Base-by-base conservation (phyloP, 2,797 vertebrate genomes). In the Pangasius larnaudii region DNA sequence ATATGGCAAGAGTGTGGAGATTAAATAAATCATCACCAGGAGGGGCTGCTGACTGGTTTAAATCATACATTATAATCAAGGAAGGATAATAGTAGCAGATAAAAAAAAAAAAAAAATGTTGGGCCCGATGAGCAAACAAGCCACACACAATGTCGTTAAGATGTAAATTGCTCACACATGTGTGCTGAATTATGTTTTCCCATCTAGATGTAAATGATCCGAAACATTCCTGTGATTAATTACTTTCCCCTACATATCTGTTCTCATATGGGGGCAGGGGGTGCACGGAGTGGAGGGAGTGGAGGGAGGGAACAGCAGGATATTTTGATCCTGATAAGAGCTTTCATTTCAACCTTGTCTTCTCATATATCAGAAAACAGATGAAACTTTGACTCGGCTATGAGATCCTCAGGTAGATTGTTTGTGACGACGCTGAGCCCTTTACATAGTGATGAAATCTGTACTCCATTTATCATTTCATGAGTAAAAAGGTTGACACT, bases 381-480 rank as follows among this genome's bases (percentile, higher is more conserved):
- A 84, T 87, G 61, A 65, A 86, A 65, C 78, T 79, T 53, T 30
- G 7, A 71, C 82, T 81, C 59, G 4, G 65, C 49, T 86, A 22
- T 81, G 51, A 49, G 78, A 56, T 86, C 56, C 39, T 74, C 78
- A 59, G 84, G 63, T 88, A 51, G 83, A 81, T 83, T 87, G 59
- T 86, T 83, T 59, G 61, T 59, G 65, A 87, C 71, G 42, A 86
- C 30, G 56, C 86, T 65, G 24, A 77, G 36, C 13, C 51, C 80
- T 67, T 63, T 69, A 72, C 80, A 84, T 69, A 39, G 49, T 59
- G 67, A 65, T 85, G 85, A 69, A 74, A 84, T 58, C 63, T 3
- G 9, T 81, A 36, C 85, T 78, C 59, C 67, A 86, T 79, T 86
- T 84, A 84, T 87, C 80, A 89, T 89, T 90, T 89, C 69, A 86